Evolutionary conservation across 2,888 invertebrate species (phyloP).

Genomic region (Hyalella azteca): DNA sequence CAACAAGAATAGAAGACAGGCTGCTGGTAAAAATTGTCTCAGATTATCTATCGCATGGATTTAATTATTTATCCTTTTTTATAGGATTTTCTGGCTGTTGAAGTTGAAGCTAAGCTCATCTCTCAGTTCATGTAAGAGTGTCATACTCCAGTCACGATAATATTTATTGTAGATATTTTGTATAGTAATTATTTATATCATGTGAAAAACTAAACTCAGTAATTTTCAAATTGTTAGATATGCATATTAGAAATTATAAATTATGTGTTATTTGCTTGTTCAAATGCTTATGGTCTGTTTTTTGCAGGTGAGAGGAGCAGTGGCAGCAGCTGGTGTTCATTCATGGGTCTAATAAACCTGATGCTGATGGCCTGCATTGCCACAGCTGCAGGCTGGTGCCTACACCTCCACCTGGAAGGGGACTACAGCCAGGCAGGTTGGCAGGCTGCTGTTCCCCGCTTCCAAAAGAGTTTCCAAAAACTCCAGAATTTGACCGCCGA

Average conservation of each 20-base stretch:
- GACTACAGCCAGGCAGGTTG: constrained; percentile 41
- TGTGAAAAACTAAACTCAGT: no score
- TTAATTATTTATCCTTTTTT: no score
- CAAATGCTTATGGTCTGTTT: background rate
- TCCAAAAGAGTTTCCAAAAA: background rate
- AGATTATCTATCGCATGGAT: no score
- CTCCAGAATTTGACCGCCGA: constrained; percentile 40
- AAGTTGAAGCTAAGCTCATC: no score
- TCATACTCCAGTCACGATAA: no score
- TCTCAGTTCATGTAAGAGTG: no score
- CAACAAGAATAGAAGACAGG: background rate
- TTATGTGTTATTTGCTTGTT: background rate
- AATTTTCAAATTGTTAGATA: background rate
- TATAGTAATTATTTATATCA: no score
- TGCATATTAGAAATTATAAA: background rate
- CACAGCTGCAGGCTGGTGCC: constrained; percentile 28
- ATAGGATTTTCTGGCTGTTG: no score
- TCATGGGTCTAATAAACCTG: constrained; percentile 42
- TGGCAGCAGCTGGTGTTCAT: constrained; percentile 33
- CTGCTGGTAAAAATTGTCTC: no score
- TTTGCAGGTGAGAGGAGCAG: constrained; percentile 38
- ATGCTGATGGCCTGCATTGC: constrained; percentile 42
- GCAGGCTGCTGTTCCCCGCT: constrained; percentile 41
- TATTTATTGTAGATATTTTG: no score
- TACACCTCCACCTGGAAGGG: constrained; percentile 42